These are phyloP conservation scores for Python bivittatus DNA, from an alignment of 2,113 vertebrate species.

Conservation along the genomic window DNA sequence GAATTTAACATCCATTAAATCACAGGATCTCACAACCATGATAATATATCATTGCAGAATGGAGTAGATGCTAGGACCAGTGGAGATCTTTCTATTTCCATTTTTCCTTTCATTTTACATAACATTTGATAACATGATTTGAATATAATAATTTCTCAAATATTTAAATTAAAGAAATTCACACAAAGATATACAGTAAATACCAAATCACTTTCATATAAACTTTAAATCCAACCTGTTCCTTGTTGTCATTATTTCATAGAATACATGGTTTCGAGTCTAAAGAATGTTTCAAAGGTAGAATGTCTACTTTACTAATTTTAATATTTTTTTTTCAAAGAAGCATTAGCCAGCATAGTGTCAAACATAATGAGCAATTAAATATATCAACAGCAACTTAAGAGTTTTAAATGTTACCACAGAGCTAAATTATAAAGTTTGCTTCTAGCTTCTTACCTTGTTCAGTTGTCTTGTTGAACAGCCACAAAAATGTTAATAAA, in stretches of 20 bases:
- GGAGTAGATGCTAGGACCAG: not conserved
- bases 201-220: constrained; percentile 3
- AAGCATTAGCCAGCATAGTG: not conserved
- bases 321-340: not conserved
- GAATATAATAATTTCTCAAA: not conserved
- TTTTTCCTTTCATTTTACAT: not conserved
- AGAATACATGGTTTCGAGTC: not conserved
- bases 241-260: not conserved
- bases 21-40: too few relatives aligned
- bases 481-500: constrained; percentile 71
- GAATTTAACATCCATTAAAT: not conserved
- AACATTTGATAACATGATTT: not conserved
- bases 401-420: not conserved
- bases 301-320: not conserved
- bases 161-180: not conserved
- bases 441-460: constrained; percentile 54
- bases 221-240: not conserved
- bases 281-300: not conserved
- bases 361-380: constrained; percentile 17
- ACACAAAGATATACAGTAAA: not conserved
- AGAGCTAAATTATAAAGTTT: not conserved
- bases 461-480: constrained; percentile 51
- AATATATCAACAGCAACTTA: not conserved
- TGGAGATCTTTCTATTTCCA: not conserved
- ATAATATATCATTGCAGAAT: not conserved